Percentiles rank a stretch among this genome's conserved stretches.
Evolutionary conservation across 2,888 invertebrate genomes (phyloP).

Genomic region (Cerastis rubricosa): DNA sequence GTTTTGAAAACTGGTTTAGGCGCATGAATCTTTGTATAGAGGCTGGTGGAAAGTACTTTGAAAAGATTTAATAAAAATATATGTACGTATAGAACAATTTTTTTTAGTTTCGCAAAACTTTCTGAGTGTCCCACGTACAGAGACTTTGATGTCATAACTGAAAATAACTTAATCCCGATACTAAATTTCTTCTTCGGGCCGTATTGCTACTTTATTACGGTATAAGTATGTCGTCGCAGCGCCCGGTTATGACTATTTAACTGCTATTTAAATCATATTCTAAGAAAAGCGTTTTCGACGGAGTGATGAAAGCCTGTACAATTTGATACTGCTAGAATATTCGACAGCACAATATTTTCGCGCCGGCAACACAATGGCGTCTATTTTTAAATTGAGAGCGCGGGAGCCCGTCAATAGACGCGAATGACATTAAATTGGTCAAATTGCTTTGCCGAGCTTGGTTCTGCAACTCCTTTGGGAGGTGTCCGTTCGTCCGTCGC

Average conservation of each 20-base stretch:
- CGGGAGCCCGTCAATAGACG: slow-evolving; percentile 87
- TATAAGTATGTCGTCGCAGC: slow-evolving; percentile 82
- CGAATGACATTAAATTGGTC: slow-evolving; percentile 90
- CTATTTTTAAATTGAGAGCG: slow-evolving; percentile 89
- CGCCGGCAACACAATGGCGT: slow-evolving; percentile 83
- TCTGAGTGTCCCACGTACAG: too few relatives aligned
- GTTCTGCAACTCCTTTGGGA: slow-evolving; percentile 85
- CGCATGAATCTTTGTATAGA: too few relatives aligned
- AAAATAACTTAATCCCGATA: slow-evolving; percentile 67
- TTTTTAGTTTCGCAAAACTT: too few relatives aligned
- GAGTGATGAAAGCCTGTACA: slow-evolving; percentile 50
- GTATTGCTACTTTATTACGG: slow-evolving; percentile 79
- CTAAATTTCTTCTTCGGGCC: slow-evolving; percentile 72
- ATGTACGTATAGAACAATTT: too few relatives aligned
- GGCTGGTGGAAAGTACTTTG: too few relatives aligned
- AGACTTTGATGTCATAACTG: slow-evolving; percentile 65
- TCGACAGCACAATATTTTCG: slow-evolving; percentile 74
- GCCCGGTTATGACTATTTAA: slow-evolving; percentile 81
- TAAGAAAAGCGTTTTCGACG: slow-evolving; percentile 73
- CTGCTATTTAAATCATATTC: slow-evolving; percentile 84
- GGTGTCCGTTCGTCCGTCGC: slow-evolving; percentile 76
- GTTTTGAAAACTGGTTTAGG: too few relatives aligned
- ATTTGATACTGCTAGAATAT: slow-evolving; percentile 55
- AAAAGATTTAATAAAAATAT: too few relatives aligned
- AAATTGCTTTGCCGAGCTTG: slow-evolving; percentile 87